These are phyloP conservation scores for Gymnoscopelus braueri DNA, from an alignment of 2,797 vertebrate species.

Conservation along the genomic window DNA sequence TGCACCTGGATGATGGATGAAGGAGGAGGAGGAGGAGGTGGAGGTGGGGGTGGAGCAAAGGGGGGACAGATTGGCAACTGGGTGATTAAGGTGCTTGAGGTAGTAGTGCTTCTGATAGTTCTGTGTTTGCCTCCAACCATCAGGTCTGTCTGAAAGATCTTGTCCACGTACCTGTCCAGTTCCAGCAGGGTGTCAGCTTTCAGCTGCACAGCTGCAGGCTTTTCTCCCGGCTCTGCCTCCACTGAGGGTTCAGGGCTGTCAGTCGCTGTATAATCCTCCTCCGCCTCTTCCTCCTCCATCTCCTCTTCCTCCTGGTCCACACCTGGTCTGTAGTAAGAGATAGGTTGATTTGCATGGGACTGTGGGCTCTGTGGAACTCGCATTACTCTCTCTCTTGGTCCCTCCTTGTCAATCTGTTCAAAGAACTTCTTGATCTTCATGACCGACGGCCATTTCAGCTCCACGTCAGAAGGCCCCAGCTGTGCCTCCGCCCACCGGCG, in stretches of 20 bases:
- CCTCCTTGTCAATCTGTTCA: background rate
- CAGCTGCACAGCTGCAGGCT: too few species aligned
- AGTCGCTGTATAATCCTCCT: background rate
- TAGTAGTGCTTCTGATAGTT: background rate
- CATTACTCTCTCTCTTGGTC: background rate
- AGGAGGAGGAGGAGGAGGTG: slow-evolving; percentile 58
- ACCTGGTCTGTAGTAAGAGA: too few species aligned
- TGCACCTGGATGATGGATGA: slow-evolving; percentile 28
- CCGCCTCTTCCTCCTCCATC: background rate
- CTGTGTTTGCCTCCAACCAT: slow-evolving; percentile 30
- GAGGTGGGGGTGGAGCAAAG: slow-evolving; percentile 51
- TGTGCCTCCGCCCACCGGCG: background rate
- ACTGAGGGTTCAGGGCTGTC: too few species aligned
- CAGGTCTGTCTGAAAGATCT: slow-evolving; percentile 77
- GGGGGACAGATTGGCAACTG: slow-evolving; percentile 35
- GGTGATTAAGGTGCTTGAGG: slow-evolving; percentile 9
- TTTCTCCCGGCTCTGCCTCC: too few species aligned
- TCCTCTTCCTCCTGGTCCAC: background rate
- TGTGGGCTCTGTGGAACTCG: background rate
- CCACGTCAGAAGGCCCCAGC: background rate
- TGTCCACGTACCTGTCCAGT: slow-evolving; percentile 60
- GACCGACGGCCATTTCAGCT: background rate
- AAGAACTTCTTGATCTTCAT: background rate
- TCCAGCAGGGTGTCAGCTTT: too few species aligned
- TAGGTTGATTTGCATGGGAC: too few species aligned